phyloP scores from a whole-genome alignment of 2,888 invertebrate genomes.

The Mythimna pallens region DNA sequence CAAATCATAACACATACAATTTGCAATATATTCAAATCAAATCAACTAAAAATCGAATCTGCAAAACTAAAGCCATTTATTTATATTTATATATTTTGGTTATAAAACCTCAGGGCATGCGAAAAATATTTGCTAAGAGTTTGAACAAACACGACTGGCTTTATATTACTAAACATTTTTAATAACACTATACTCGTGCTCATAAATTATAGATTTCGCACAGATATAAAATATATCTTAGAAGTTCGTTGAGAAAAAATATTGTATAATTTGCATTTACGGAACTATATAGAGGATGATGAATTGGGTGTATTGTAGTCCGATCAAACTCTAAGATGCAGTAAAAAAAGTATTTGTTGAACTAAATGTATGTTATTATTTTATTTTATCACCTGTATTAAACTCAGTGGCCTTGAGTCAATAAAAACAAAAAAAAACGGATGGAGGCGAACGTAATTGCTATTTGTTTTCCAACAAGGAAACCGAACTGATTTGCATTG shows the following conservation, averaged over 20 bases:
- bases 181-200: slow-evolving; percentile 1
- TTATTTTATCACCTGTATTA: slow-evolving; percentile 13
- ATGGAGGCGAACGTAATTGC: slow-evolving; percentile 50
- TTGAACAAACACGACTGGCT: slow-evolving; percentile 13
- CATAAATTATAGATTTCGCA: slow-evolving; percentile 11
- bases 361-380: slow-evolving; percentile 13
- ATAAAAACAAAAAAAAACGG: slow-evolving; percentile 49
- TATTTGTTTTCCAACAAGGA: slow-evolving; percentile 60
- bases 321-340: neutral
- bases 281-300: neutral
- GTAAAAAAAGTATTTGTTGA: neutral
- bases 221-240: neutral
- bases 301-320: neutral
- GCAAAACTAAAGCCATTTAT: neutral
- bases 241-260: neutral
- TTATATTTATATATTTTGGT: too few species aligned
- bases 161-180: slow-evolving; percentile 27
- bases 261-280: too few species aligned
- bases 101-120: slow-evolving; percentile 14
- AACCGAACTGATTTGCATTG: slow-evolving; percentile 57
- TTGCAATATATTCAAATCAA: slow-evolving; percentile 4
- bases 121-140: slow-evolving; percentile 21
- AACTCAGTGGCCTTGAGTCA: slow-evolving; percentile 44
- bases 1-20: neutral
- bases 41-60: neutral